Evolutionary conservation across 1,140 invertebrate species (phyloP), one percentile per base, ranked within the genome.

Genomic region (Caenorhabditis brenneri): DNA sequence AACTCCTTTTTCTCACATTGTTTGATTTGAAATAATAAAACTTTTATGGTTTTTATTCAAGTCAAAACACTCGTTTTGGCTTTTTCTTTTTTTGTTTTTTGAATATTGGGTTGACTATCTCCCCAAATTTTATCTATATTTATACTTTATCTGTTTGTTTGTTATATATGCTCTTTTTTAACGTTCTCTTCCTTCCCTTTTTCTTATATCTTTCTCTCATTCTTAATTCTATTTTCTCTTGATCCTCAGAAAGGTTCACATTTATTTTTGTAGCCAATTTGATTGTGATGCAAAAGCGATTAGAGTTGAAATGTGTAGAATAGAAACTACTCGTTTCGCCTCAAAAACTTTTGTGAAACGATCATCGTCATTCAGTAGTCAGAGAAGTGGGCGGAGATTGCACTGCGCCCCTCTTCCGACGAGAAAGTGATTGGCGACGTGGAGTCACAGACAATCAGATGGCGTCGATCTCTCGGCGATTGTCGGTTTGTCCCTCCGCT

Each of bases 191-290:
- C 48, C 19, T n/a, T 51, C 19, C 5, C 48, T 51, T 51, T 19
- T 51, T 19, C 24, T 58, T 87, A 80, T 58, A 36, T 33, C 82
- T 55, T 55, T 27, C 22, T 55, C 24, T 55, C 53, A 0, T 55
- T 27, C 22, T 29, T 27, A 88, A 87, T 55, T 27, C 22, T n/a
- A 9, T 2, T 22, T 55, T 55, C 15, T 27, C 53, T 88, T n/a
- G 22, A n/a, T n/a, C n/a, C n/a, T n/a, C n/a, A n/a, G n/a, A n/a
- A n/a, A n/a, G n/a, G n/a, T n/a, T n/a, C n/a, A n/a, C n/a, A n/a
- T n/a, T n/a, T 46, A 46, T 51, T 16, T 27, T 27, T 46, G 65
- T 42, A 46, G 29, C n/a, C 29, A 12, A 3, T 65, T 16, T 65
- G 58, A 74, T 74, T 74, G 65, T 74, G 33, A 74, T 74, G 29